A percentile compares a stretch with the other conserved stretches of the same genome.
Conservation (phyloP, 2,113 vertebrate species). For the Syrmaticus mikado region DNA sequence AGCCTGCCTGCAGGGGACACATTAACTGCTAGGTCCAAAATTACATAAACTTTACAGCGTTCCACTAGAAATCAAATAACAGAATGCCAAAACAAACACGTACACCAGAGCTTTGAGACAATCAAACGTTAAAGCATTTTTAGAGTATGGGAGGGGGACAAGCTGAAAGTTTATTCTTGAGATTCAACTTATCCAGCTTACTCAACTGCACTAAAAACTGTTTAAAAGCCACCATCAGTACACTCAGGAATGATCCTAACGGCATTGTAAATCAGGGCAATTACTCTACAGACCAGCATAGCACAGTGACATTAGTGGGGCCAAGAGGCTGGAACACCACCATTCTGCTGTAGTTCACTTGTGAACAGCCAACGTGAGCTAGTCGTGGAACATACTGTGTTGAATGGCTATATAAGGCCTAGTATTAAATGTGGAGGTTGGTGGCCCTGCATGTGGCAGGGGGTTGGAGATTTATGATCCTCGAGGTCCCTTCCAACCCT, state of each 20-base stretch:
- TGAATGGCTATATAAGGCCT: background rate
- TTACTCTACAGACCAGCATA: background rate
- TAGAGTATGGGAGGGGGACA: background rate
- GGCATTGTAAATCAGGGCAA: background rate
- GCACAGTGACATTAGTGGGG: background rate
- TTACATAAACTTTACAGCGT: slow-evolving; percentile 67
- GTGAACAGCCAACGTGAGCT: background rate
- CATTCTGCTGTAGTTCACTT: background rate
- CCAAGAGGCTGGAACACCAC: fast-evolving
- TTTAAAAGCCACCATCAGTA: background rate
- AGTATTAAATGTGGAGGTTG: no score
- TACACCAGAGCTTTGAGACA: background rate
- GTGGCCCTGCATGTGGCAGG: no score
- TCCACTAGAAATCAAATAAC: slow-evolving; percentile 66
- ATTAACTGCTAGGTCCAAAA: slow-evolving; percentile 72
- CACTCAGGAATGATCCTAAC: background rate
- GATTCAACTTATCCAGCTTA: background rate
- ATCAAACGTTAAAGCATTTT: slow-evolving; percentile 13
- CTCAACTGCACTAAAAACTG: background rate
- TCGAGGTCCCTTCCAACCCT: no score
- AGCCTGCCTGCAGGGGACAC: slow-evolving; percentile 75
- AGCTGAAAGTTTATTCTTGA: slow-evolving; percentile 7
- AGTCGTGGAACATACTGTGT: background rate
- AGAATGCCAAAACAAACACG: slow-evolving; percentile 60
- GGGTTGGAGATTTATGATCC: no score